A percentile compares a stretch with the other conserved stretches of the same genome.
Conservation (phyloP, 2,888 invertebrate species). For the Eilema depressum region DNA sequence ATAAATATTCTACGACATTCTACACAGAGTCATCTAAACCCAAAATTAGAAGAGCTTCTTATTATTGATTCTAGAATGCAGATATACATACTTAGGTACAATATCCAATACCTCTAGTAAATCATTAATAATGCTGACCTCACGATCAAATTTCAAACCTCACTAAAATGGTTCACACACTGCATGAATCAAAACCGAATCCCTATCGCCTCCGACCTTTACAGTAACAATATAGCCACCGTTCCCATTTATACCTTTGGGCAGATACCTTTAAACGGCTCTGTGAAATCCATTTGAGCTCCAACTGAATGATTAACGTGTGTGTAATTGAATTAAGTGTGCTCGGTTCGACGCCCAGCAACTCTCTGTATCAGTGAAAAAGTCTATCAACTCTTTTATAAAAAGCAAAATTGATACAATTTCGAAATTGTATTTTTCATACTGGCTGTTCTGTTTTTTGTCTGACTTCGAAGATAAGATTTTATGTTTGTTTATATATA, state of each 20-base stretch:
- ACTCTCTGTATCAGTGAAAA: conserved; percentile 31
- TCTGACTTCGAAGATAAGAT: not conserved
- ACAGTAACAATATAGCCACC: not conserved
- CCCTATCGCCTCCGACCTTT: not conserved
- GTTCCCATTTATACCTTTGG: conserved; percentile 32
- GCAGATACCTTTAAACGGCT: conserved; percentile 36
- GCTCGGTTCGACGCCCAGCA: conserved; percentile 33
- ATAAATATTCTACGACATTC: no score
- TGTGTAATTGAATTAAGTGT: conserved; percentile 52
- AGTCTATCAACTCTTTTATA: conserved; percentile 34
- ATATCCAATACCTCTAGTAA: not conserved
- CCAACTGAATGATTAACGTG: conserved; percentile 48
- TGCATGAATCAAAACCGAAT: not conserved
- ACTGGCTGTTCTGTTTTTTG: not conserved
- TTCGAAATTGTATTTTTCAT: not conserved
- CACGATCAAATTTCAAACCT: not conserved
- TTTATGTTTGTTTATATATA: not conserved
- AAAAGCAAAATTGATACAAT: conserved; percentile 3
- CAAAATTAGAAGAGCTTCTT: no score
- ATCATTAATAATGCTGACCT: not conserved
- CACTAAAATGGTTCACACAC: conserved; percentile 1
- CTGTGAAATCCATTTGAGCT: conserved; percentile 42
- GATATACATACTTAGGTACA: no score
- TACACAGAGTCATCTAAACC: no score
- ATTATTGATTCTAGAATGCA: no score